These are phyloP conservation scores for Ichneumoninae sp. DNA, from an alignment of 2,888 invertebrate species.

Conservation along the genomic window DNA sequence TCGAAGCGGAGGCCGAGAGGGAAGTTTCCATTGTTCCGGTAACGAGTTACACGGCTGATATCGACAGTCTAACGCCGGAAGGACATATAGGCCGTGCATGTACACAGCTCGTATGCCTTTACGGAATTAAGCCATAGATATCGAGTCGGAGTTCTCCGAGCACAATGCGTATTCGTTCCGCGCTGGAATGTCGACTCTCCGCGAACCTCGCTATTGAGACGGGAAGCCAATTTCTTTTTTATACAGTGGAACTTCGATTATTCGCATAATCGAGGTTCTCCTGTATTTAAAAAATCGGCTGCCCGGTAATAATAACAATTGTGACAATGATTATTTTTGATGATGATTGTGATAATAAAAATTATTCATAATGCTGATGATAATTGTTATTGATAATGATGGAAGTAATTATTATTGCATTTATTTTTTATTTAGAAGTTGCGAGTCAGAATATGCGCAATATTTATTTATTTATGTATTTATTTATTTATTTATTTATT, in stretches of 20 bases:
- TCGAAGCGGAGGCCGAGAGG: neutral
- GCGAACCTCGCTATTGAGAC: neutral
- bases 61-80: neutral
- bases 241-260: too few species aligned
- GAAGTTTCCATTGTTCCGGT: slow-evolving; percentile 25
- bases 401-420: too few species aligned
- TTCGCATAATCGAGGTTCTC: too few species aligned
- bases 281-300: too few species aligned
- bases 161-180: slow-evolving; percentile 16
- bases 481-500: too few species aligned
- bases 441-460: too few species aligned
- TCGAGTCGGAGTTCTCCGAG: neutral
- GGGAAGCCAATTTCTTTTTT: neutral
- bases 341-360: too few species aligned
- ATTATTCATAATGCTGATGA: too few species aligned
- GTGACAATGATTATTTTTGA: too few species aligned
- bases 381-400: too few species aligned
- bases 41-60: slow-evolving; percentile 28
- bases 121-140: slow-evolving; percentile 1
- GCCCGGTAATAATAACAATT: too few species aligned
- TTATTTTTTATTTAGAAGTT: neutral
- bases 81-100: neutral
- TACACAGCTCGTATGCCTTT: neutral
- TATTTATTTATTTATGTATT: too few species aligned
- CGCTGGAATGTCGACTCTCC: neutral